Evolutionary conservation across 92 coral and sea anemone genomes (phyloP).

Genomic region (Porites rus): DNA sequence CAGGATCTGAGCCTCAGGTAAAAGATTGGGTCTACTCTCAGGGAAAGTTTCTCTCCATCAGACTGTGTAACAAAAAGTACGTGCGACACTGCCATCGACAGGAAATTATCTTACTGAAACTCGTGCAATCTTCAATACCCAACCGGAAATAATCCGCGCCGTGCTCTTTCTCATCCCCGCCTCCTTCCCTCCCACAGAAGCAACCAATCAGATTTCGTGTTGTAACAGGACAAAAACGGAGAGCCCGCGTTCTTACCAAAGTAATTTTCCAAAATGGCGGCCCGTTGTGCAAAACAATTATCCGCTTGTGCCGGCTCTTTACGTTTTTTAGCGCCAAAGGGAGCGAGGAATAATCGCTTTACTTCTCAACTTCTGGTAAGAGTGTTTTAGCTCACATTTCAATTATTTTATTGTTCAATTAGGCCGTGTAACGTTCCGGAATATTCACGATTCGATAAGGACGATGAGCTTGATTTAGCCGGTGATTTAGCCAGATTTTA

Average conservation of each 20-base stretch:
- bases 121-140: background rate
- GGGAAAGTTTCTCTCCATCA: no score
- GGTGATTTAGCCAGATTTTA: background rate
- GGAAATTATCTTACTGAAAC: no score
- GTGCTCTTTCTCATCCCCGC: background rate
- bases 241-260: conserved; percentile 1
- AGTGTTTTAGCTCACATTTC: background rate
- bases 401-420: background rate
- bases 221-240: background rate
- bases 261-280: conserved; percentile 31
- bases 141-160: background rate
- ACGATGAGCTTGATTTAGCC: background rate
- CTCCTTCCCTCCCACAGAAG: conserved; percentile 39
- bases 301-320: conserved; percentile 2
- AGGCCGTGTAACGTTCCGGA: background rate
- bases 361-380: conserved; percentile 19
- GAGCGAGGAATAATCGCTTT: background rate
- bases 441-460: background rate
- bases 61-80: no score
- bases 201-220: conserved; percentile 40
- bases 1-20: no score
- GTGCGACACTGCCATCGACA: no score
- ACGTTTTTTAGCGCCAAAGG: background rate
- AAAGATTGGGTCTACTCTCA: no score
- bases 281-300: conserved; percentile 13